A percentile compares a stretch with the other conserved stretches of the same genome.
Conservation (phyloP, 1,140 invertebrate genomes). For the Carcinoscorpius rotundicauda region DNA sequence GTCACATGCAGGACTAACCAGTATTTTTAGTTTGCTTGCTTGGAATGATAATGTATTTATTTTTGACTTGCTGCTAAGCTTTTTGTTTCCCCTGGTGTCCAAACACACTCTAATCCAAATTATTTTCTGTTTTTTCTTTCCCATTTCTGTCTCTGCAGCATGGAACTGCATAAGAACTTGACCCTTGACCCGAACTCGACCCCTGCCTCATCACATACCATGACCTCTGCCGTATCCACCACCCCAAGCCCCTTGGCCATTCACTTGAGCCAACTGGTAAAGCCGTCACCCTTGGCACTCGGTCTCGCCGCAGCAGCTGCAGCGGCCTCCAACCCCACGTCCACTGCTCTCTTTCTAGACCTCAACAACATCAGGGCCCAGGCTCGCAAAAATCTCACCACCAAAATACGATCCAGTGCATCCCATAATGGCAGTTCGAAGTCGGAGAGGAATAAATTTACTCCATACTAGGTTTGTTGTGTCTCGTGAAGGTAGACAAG, state of each 20-base stretch:
- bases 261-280: constrained; percentile 14
- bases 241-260: constrained; percentile 13
- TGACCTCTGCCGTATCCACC: neutral
- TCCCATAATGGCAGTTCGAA: neutral
- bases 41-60: no score
- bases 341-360: constrained; percentile 10
- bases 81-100: no score
- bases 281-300: neutral
- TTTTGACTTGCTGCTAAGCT: no score
- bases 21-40: no score
- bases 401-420: constrained; percentile 4
- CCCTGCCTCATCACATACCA: neutral
- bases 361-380: constrained; percentile 15
- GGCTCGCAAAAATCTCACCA: constrained; percentile 9
- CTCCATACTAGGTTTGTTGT: neutral
- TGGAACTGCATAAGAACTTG: constrained; percentile 18
- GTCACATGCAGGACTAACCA: no score
- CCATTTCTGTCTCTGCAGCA: constrained; percentile 7
- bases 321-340: constrained; percentile 1
- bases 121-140: constrained; percentile 3
- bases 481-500: neutral
- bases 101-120: no score
- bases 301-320: neutral
- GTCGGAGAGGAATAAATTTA: neutral
- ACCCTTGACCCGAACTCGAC: constrained; percentile 15